These are phyloP conservation scores for Dermatemys mawii DNA, from an alignment of 2,113 vertebrate genomes.

Conservation along the genomic window DNA sequence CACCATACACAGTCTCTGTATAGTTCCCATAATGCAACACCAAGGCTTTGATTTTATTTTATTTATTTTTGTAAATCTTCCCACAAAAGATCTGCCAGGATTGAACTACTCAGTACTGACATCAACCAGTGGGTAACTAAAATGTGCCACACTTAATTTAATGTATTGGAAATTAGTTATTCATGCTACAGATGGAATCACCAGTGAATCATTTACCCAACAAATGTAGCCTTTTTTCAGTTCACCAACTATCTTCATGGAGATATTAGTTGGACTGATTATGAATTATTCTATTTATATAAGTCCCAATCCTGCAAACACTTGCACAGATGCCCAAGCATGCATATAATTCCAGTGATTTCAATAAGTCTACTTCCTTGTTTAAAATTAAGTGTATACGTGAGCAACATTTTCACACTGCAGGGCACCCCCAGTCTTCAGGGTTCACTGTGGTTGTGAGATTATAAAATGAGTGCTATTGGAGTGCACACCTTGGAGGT, in stretches of 20 bases:
- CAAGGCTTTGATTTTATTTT: constrained; percentile 4
- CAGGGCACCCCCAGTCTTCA: too few species aligned
- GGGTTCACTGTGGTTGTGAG: not conserved
- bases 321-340: not conserved
- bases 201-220: not conserved
- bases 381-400: accelerated
- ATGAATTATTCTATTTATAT: not conserved
- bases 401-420: too few species aligned
- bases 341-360: not conserved
- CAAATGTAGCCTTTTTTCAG: not conserved
- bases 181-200: not conserved
- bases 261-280: accelerated
- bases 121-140: not conserved
- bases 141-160: not conserved
- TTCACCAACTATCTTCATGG: not conserved
- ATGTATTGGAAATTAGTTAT: not conserved
- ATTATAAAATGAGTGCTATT: not conserved
- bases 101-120: not conserved
- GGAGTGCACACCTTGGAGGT: accelerated
- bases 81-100: constrained; percentile 17
- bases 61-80: constrained; percentile 18
- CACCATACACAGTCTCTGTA: not conserved
- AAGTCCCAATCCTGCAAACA: not conserved
- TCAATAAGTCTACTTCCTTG: accelerated
- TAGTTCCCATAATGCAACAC: not conserved